Percentiles rank a stretch among this genome's conserved stretches.
Conservation (phyloP, 1,140 invertebrate species). For the Papilio glaucus region DNA sequence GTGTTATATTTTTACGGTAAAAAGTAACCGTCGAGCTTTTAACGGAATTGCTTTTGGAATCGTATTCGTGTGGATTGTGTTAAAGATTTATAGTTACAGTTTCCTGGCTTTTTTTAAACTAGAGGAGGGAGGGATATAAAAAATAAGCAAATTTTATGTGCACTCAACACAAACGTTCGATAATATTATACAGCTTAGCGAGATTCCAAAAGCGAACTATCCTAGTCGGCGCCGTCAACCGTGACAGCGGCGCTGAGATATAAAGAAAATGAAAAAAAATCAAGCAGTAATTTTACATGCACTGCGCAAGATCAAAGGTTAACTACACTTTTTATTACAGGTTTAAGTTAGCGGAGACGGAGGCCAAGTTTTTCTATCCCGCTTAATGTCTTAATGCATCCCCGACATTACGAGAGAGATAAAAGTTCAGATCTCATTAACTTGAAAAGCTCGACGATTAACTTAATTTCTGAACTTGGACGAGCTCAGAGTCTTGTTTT, state of each 20-base stretch:
- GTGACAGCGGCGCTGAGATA: not conserved
- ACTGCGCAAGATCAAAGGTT: not conserved
- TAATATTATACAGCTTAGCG: no score
- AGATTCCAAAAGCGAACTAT: not conserved
- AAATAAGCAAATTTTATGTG: no score
- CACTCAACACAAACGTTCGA: no score
- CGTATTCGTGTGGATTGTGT: constrained; percentile 25
- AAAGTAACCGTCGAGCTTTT: constrained; percentile 31
- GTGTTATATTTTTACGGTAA: constrained; percentile 28
- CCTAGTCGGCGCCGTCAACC: not conserved
- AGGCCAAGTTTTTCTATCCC: constrained; percentile 11
- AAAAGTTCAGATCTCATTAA: constrained; percentile 35
- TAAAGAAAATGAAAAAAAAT: no score
- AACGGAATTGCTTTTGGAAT: constrained; percentile 32
- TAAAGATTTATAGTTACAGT: constrained; percentile 23
- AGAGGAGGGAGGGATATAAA: no score
- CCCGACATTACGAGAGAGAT: constrained; percentile 23
- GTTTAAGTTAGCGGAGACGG: not conserved
- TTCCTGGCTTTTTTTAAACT: no score
- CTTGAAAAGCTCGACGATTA: constrained; percentile 33
- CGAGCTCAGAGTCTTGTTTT: constrained; percentile 9
- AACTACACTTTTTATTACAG: not conserved
- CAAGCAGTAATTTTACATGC: not conserved
- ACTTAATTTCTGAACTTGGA: constrained; percentile 27
- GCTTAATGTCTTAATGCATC: constrained; percentile 30